Conservation (phyloP, 2,113 vertebrate genomes). For the Perca flavescens region DNA sequence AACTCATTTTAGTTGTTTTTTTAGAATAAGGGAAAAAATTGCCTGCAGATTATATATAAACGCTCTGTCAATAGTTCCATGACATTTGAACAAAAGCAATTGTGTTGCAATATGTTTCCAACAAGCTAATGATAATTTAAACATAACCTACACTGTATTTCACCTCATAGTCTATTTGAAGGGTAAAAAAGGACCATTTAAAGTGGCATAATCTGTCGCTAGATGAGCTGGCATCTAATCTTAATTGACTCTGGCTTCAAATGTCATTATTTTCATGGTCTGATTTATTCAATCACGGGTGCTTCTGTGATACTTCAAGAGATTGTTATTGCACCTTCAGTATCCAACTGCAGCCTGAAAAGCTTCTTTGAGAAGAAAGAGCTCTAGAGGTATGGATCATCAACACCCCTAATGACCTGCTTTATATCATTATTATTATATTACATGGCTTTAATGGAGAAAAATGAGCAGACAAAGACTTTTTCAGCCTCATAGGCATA, state of each 20-base stretch:
- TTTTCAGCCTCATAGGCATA: neutral
- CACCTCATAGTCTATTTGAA: neutral
- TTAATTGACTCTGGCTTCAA: conserved; percentile 21
- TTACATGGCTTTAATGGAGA: conserved; percentile 3
- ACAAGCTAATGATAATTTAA: neutral
- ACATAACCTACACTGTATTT: neutral
- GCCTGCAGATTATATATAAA: neutral
- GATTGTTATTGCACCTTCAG: conserved; percentile 21
- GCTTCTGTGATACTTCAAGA: conserved; percentile 45
- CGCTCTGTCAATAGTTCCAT: neutral
- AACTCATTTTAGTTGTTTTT: neutral
- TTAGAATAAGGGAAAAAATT: neutral
- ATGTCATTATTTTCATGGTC: conserved; percentile 40
- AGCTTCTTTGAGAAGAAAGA: conserved; percentile 17
- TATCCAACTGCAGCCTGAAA: conserved; percentile 5
- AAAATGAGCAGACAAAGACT: conserved; percentile 24
- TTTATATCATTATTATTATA: conserved; percentile 9
- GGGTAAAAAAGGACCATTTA: neutral
- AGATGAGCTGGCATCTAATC: neutral
- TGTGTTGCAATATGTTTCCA: neutral
- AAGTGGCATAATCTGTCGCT: conserved; percentile 10
- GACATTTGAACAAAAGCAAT: conserved; percentile 8
- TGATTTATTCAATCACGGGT: conserved; percentile 14
- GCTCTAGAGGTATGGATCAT: conserved; percentile 7
- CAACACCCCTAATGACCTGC: neutral